Evolutionary conservation across 1,140 invertebrate genomes (phyloP), one percentile per base, ranked within the genome.

Genomic region (Octopus bimaculoides): DNA sequence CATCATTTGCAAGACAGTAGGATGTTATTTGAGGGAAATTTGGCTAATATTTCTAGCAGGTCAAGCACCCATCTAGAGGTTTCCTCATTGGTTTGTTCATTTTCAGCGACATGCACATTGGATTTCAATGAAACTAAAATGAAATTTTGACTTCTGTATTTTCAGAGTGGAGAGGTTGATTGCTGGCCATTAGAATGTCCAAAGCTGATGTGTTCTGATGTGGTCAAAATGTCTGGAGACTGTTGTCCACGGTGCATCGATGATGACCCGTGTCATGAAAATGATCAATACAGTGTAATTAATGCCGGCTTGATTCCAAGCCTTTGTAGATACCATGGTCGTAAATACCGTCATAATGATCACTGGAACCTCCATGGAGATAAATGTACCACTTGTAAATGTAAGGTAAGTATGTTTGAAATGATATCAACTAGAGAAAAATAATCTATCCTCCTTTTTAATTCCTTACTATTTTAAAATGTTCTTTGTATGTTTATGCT

Each of bases 141-240:
- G 56, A 53, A 54, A 54, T 20, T 52, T 8, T 12, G n/a, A 52
- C 52, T 73, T 56, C 12, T 71, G 61, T 78, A 7, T 52, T 61
- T 80, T n/a, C 88, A 95, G 95, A 91, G 94, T 86, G 95, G 95
- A 73, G 95, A 97, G 91, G 93, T 95, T 80, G 95, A 96, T 91
- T 97, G 95, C 88, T 96, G 95, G 95, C 93, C 94, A 84, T 92
- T 95, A 87, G 93, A 95, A 86, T 96, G 96, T 91, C 95, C 95
- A 80, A 92, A 92, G 41, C 89, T 93, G 54, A 91, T 92, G 26
- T 95, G 95, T 91, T 88, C 92, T 82, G 92, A 94, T 85, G 92
- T 93, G 56, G 89, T 95, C 78, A 92, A 92, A 84, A 88, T 82
- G 66, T 80, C 84, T 26, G 86, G 85, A 3, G 93, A 94, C 86